phyloP scores from a whole-genome alignment of 1,140 invertebrate species.

The Aradophagus sp. region DNA sequence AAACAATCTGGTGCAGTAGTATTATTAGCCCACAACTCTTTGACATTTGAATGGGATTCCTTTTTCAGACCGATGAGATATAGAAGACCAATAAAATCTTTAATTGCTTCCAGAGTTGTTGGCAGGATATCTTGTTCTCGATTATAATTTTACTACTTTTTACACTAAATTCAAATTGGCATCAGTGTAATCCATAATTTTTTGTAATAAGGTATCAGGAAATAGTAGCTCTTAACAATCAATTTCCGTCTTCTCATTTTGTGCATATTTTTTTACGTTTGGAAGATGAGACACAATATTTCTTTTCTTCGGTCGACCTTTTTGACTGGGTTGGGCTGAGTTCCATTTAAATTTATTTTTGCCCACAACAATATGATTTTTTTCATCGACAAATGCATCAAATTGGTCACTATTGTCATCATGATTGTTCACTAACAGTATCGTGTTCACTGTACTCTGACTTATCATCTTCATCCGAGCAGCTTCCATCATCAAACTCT shows the following conservation, averaged over 20 bases:
- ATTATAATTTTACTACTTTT: constrained; percentile 50
- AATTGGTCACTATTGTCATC: no score
- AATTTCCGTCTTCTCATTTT: constrained; percentile 29
- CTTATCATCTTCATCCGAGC: constrained; percentile 12
- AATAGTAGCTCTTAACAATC: constrained; percentile 55
- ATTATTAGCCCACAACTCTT: no score
- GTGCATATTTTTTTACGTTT: constrained; percentile 36
- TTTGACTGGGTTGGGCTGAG: background rate
- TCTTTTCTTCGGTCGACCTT: background rate
- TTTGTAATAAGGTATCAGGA: constrained; percentile 37
- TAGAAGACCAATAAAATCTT: no score
- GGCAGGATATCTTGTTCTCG: constrained; percentile 56
- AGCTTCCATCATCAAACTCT: background rate
- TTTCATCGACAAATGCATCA: background rate
- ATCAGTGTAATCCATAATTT: constrained; percentile 54
- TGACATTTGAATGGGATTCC: no score
- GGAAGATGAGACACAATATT: constrained; percentile 27
- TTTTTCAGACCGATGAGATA: no score
- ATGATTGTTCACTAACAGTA: constrained; percentile 11
- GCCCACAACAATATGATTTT: background rate
- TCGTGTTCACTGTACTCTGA: constrained; percentile 18
- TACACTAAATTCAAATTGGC: constrained; percentile 42
- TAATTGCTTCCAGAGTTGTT: constrained; percentile 71
- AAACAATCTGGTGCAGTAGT: no score
- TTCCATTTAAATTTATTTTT: constrained; percentile 10